Conservation (phyloP, 2,797 vertebrate species). For the Carapus acus region DNA sequence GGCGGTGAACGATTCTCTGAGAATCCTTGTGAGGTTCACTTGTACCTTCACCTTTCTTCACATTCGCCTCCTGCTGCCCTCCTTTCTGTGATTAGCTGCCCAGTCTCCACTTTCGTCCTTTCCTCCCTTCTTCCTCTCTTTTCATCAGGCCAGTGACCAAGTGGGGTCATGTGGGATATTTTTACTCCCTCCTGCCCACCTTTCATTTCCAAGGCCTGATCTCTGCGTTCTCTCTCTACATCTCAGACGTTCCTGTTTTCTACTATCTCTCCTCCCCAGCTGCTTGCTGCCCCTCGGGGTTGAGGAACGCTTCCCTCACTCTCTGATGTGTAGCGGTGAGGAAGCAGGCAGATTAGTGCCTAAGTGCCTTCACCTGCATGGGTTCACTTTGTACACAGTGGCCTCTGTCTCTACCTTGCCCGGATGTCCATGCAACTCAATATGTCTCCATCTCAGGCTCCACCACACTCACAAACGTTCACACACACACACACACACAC, state of each 20-base stretch:
- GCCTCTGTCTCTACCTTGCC: conserved; percentile 7
- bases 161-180: neutral
- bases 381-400: conserved; percentile 35
- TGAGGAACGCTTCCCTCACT: conserved; percentile 31
- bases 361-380: conserved; percentile 35
- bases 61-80: no score
- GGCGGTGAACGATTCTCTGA: no score
- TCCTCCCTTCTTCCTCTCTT: conserved; percentile 7
- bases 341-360: conserved; percentile 41
- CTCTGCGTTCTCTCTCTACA: neutral
- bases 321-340: conserved; percentile 54
- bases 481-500: conserved; percentile 8
- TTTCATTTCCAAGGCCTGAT: conserved; percentile 27
- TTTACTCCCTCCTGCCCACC: conserved; percentile 4
- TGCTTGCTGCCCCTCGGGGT: conserved; percentile 23
- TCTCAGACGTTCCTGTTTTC: conserved; percentile 19
- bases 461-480: neutral
- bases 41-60: no score
- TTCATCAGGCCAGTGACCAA: conserved; percentile 16
- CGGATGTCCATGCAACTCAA: conserved; percentile 9
- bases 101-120: neutral
- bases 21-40: no score
- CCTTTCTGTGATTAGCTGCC: neutral
- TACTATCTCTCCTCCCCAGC: conserved; percentile 38
- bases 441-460: neutral